Percentiles rank a stretch among this genome's conserved stretches.
These are phyloP conservation scores for Ascidia mentula DNA, from an alignment of 23 tunicate species.

Conservation along the genomic window DNA sequence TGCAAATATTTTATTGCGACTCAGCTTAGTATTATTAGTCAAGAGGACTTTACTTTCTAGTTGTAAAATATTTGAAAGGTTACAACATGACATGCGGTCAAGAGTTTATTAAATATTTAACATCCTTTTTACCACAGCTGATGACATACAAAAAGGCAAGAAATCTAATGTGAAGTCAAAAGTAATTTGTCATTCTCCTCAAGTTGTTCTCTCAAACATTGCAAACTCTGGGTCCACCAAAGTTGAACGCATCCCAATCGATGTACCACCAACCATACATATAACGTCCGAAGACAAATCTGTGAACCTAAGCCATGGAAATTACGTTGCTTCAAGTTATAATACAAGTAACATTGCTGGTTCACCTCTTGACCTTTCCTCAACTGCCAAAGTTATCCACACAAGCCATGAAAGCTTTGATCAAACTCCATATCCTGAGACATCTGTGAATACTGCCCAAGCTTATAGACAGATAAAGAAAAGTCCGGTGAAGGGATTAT, in stretches of 20 bases:
- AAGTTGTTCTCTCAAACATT: neutral
- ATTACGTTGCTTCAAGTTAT: neutral
- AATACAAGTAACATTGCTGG: neutral
- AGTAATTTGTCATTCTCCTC: constrained; percentile 1
- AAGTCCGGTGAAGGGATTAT: neutral
- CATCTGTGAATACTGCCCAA: neutral
- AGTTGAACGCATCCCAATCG: neutral
- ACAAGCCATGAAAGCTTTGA: neutral
- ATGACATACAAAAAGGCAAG: neutral
- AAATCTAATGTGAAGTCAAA: neutral
- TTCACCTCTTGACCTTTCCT: neutral
- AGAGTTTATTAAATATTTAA: no score
- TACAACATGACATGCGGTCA: no score
- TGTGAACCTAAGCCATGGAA: neutral
- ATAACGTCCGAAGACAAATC: neutral
- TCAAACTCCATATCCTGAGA: neutral
- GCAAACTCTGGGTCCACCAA: neutral
- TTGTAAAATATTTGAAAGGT: no score
- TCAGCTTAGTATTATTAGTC: no score
- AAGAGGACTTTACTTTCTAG: no score
- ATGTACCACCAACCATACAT: neutral
- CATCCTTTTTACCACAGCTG: neutral
- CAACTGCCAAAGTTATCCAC: neutral
- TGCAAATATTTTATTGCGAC: no score
- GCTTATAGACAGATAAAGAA: neutral